phyloP scores from a whole-genome alignment of 2,113 vertebrate species.

The Neotoma lepida region DNA sequence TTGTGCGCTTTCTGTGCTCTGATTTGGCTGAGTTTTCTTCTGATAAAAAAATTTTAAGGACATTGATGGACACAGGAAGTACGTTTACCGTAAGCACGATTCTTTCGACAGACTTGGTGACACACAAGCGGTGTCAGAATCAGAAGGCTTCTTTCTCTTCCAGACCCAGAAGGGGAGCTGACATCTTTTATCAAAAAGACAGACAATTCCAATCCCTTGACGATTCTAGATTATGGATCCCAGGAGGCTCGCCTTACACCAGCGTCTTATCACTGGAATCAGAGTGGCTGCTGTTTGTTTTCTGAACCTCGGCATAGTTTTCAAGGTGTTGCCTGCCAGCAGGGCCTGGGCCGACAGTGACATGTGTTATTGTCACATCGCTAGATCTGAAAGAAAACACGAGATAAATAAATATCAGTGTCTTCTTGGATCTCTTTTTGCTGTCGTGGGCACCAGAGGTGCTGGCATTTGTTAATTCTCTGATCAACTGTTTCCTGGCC shows the following conservation, averaged over 20 bases:
- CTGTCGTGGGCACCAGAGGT: constrained; percentile 80
- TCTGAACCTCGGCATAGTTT: constrained; percentile 83
- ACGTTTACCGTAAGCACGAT: constrained; percentile 68
- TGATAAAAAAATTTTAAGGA: constrained; percentile 76
- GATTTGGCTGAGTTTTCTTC: constrained; percentile 71
- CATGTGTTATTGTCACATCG: constrained; percentile 88
- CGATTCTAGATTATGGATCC: constrained; percentile 91
- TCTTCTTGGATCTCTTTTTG: constrained; percentile 83
- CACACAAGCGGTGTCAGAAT: constrained; percentile 86
- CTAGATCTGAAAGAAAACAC: constrained; percentile 87
- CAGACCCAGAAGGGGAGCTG: constrained; percentile 88
- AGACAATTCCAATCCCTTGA: constrained; percentile 89
- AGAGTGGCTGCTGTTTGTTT: constrained; percentile 85
- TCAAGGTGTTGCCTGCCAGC: constrained; percentile 90
- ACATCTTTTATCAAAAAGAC: constrained; percentile 91
- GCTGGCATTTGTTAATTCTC: constrained; percentile 75
- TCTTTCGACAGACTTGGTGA: constrained; percentile 82
- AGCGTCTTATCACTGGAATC: constrained; percentile 88
- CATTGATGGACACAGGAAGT: constrained; percentile 70
- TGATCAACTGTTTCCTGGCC: constrained; percentile 58
- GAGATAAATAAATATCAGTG: constrained; percentile 83
- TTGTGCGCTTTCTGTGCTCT: constrained; percentile 24
- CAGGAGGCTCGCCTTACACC: constrained; percentile 86
- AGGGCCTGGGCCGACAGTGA: constrained; percentile 87
- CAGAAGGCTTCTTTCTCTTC: constrained; percentile 88